Evolutionary conservation across 2,797 vertebrate species (phyloP).

Genomic region (Syngnathus acus): DNA sequence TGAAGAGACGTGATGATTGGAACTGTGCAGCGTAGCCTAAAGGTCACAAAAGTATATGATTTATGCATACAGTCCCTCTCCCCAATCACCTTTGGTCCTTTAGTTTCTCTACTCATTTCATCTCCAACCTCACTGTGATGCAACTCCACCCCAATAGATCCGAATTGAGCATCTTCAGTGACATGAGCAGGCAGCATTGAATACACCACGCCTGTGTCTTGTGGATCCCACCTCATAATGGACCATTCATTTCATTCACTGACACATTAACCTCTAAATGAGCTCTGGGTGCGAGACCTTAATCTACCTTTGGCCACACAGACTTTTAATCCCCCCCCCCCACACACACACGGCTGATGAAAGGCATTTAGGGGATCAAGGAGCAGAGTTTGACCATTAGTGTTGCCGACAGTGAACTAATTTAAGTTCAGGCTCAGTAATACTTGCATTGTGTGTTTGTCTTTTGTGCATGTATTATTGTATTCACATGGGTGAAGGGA

Average conservation of each 20-base stretch:
- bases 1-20: slow-evolving; percentile 19
- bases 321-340: slow-evolving; percentile 52
- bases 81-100: slow-evolving; percentile 23
- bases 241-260: slow-evolving; percentile 55
- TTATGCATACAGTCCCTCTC: slow-evolving; percentile 18
- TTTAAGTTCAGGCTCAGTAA: slow-evolving; percentile 51
- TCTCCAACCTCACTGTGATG: slow-evolving; percentile 16
- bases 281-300: slow-evolving; percentile 45
- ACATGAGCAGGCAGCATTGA: neutral
- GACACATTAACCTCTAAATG: slow-evolving; percentile 69
- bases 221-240: slow-evolving; percentile 31
- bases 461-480: slow-evolving; percentile 34
- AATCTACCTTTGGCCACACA: slow-evolving; percentile 57
- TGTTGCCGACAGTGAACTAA: slow-evolving; percentile 59
- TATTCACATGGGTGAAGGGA: slow-evolving; percentile 8
- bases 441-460: slow-evolving; percentile 41
- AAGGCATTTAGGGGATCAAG: slow-evolving; percentile 51
- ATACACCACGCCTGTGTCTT: slow-evolving; percentile 2
- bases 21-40: slow-evolving; percentile 23
- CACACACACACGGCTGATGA: slow-evolving; percentile 31
- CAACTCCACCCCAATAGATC: slow-evolving; percentile 21
- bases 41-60: slow-evolving; percentile 35
- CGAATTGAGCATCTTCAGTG: slow-evolving; percentile 6
- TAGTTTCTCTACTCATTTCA: slow-evolving; percentile 21
- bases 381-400: slow-evolving; percentile 59